Evolutionary conservation across 2,113 vertebrate species (phyloP).

Genomic region (Larimichthys crocea): DNA sequence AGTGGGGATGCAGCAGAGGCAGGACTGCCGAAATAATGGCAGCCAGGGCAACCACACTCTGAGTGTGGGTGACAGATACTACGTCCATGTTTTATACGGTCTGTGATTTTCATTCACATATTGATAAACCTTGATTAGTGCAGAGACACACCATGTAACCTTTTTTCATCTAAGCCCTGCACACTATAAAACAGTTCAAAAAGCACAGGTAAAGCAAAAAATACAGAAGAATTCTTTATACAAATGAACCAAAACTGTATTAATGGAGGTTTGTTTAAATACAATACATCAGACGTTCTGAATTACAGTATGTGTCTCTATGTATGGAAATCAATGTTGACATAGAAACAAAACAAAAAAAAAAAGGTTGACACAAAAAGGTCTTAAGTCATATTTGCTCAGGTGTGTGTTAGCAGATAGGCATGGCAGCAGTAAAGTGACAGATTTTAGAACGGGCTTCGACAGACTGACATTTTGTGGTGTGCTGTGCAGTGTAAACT

Average conservation of each 20-base stretch:
- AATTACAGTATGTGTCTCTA: neutral
- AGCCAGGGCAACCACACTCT: too few relatives aligned
- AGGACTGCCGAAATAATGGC: too few relatives aligned
- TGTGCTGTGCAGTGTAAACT: neutral
- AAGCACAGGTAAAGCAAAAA: neutral
- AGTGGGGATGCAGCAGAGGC: too few relatives aligned
- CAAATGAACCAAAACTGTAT: too few relatives aligned
- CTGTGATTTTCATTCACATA: neutral
- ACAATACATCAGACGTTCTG: neutral
- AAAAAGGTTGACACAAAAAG: neutral
- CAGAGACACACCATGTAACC: neutral
- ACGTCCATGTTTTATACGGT: too few relatives aligned
- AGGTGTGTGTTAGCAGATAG: constrained; percentile 25
- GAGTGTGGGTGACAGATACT: too few relatives aligned
- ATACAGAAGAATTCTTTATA: too few relatives aligned
- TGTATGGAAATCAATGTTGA: constrained; percentile 1
- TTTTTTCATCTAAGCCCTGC: neutral
- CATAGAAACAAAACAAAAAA: too few relatives aligned
- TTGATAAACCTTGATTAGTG: neutral
- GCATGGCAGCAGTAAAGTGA: constrained; percentile 12
- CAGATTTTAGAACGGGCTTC: constrained; percentile 25
- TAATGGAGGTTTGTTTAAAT: neutral
- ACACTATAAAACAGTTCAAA: neutral
- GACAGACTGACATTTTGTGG: constrained; percentile 26
- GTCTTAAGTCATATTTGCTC: constrained; percentile 19